Base-by-base conservation (phyloP, 2,113 vertebrate genomes). In the Aviceda subcristata region DNA sequence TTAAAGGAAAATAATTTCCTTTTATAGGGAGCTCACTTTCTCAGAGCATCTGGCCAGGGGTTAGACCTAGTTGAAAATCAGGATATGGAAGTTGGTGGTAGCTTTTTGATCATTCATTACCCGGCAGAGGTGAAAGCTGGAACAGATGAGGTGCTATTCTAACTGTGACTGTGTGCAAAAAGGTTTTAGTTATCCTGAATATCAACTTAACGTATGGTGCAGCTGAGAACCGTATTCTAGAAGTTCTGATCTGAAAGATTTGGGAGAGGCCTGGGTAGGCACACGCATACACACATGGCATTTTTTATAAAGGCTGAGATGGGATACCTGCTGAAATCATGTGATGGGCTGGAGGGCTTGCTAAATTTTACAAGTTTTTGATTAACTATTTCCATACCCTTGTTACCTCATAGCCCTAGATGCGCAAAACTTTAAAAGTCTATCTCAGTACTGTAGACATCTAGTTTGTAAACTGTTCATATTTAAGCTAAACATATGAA, bases 221-320 rank as follows among this genome's bases (percentile, higher is more conserved):
- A 53, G 45, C 12, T 53, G 60, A 74, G 19, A 53, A 23, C 32
- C 1, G 3, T 32, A 11, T 85, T 78, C 22, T 55, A 22, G 32
- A 63, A 36, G 15, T 86, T 83, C 34, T 67, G 62, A 32, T 67
- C 15, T 22, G 38, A 78, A 66, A 38, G 59, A 39, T 32, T 18
- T 60, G 75, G 9, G 50, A 74, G 68, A 55, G 51, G 17, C 22
- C 26, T 77, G 53, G 24, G 8, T 29, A 46, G 38, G 55, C 50
- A 53, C 22, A 59, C 26, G 27, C 10, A 1, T 26, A n/a, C 15
- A 57, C 26, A 45, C 4, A 4, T 3, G 10, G 30, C 4, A 0
- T 67, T 89, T 60, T 59, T 53, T 24, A 7, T 63, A 48, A 78
- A 56, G 21, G 60, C 77, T 78, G 73, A 36, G 69, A 9, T 64